Conservation (phyloP, 2,797 vertebrate genomes). For the Onychomys torridus region DNA sequence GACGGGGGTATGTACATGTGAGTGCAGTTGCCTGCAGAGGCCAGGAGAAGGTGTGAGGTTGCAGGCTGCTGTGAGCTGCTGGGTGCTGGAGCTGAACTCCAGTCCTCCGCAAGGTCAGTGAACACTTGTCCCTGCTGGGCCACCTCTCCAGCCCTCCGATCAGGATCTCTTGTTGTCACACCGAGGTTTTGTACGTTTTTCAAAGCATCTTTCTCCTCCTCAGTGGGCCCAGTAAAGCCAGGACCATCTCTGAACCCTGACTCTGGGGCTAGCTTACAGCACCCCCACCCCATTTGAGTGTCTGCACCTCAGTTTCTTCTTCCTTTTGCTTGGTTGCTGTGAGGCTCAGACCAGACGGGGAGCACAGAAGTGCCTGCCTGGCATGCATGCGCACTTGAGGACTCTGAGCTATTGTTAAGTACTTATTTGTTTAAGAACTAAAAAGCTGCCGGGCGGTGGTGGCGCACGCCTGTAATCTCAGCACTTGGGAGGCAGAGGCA, state of each 20-base stretch:
- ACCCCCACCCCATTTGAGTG: background rate
- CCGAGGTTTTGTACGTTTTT: no score
- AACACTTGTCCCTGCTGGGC: background rate
- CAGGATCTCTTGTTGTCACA: background rate
- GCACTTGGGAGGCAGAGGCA: no score
- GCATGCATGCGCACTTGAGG: accelerated
- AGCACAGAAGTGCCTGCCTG: background rate
- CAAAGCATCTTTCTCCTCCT: background rate
- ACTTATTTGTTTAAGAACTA: background rate
- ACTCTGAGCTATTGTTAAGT: background rate
- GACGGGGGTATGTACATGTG: background rate
- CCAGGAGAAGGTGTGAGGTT: no score
- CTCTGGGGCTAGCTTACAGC: background rate
- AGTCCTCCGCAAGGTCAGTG: background rate
- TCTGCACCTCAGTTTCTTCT: background rate
- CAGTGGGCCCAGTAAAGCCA: background rate
- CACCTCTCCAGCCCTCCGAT: background rate
- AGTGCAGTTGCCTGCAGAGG: background rate
- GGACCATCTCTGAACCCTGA: background rate
- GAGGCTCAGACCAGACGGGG: background rate
- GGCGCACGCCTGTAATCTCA: no score
- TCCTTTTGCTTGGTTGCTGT: background rate
- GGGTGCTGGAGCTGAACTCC: background rate
- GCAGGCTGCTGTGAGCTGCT: background rate
- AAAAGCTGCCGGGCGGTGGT: no score